Evolutionary conservation across 2,888 invertebrate species (phyloP), one percentile per base, ranked within the genome.

Genomic region (Thera britannica): DNA sequence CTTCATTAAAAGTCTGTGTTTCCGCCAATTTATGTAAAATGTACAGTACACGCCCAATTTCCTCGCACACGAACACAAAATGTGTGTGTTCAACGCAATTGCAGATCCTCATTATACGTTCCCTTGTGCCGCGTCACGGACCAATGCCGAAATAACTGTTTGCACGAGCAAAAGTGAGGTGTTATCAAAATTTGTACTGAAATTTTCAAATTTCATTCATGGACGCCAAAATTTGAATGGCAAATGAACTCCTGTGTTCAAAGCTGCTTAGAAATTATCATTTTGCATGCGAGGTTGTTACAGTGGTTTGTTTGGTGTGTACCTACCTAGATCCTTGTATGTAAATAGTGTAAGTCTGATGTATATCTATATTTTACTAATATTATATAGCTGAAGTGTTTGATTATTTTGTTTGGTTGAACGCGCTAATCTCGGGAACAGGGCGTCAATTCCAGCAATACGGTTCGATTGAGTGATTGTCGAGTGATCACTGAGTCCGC

Each of bases 91-190:
- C 58, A 54, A 68, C 61, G 67, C 71, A 73, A 71, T 71, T 72
- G 65, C 71, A 71, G 62, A 72, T 70, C 57, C 73, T 75, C 73
- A 73, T 75, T 75, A 71, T 59, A 62, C 52, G 55, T 57, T 70
- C 73, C 68, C 71, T 75, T 73, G 72, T 73, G 73, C 67, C 66
- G 60, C 54, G 75, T 69, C 72, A 72, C 70, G 73, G 59, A 58
- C 65, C 62, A 66, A 71, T 68, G 65, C 57, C 61, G 58, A 72
- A 66, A 71, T 71, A 74, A 69, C 67, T 72, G 72, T 70, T 66
- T 63, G 63, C 57, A 55, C 36, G 35, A 52, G 56, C 59, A 56
- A 66, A 70, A 69, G 65, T 63, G 62, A 62, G 59, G 56, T 59
- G 57, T 63, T 57, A 69, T 69, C 69, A 69, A 63, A 63, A 64